Evolutionary conservation across 2,797 vertebrate species (phyloP).

Genomic region (Heteromormyrus szaboi): DNA sequence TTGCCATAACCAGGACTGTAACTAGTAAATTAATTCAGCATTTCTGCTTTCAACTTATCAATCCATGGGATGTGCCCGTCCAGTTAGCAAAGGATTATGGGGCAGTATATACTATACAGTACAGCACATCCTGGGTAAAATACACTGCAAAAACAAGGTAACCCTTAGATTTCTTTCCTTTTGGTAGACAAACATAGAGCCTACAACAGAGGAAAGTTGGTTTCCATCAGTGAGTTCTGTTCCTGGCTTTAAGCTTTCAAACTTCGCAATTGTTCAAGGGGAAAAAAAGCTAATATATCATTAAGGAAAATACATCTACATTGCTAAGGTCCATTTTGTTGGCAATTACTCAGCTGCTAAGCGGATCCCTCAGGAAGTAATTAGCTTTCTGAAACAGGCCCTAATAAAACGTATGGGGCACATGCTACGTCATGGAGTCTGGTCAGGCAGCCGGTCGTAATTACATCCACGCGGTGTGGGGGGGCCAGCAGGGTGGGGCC

Average conservation of each 20-base stretch:
- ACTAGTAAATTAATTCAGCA: not conserved
- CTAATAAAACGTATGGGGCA: slow-evolving; percentile 67
- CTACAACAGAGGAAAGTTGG: not conserved
- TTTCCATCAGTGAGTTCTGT: not conserved
- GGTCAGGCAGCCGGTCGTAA: slow-evolving; percentile 37
- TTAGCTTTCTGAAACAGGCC: slow-evolving; percentile 61
- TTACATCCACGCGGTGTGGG: slow-evolving; percentile 10
- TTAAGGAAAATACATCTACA: slow-evolving; percentile 30
- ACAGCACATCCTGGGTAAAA: not conserved
- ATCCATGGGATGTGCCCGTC: not conserved
- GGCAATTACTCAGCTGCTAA: slow-evolving; percentile 56
- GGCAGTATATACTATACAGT: not conserved
- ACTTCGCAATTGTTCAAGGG: not conserved
- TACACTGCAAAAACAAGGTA: not conserved
- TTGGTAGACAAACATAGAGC: not conserved
- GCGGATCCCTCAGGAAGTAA: slow-evolving; percentile 68
- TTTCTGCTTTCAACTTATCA: not conserved
- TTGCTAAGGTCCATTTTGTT: slow-evolving; percentile 57
- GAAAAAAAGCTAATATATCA: not conserved
- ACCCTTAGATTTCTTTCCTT: not conserved
- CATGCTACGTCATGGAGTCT: slow-evolving; percentile 51
- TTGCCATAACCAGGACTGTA: not conserved
- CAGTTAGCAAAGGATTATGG: not conserved
- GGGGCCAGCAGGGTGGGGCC: not conserved
- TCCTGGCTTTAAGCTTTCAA: not conserved